Evolutionary conservation across 2,888 invertebrate genomes (phyloP), one percentile per base, ranked within the genome.

Genomic region (Coronaproctus castanopsis): DNA sequence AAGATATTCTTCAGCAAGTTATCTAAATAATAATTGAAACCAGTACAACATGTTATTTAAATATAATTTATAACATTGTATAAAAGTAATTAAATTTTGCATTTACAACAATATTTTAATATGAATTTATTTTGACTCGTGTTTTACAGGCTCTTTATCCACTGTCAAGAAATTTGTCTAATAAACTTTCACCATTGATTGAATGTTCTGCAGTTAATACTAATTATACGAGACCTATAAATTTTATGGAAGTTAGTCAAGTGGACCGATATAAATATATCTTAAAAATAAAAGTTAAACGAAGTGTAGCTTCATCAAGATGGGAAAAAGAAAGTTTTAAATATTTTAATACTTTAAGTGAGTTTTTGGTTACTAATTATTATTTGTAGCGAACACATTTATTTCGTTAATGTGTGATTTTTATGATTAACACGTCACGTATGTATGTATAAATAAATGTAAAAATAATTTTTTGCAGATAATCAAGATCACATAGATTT

Each of bases 71-170:
- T n/a, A n/a, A n/a, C n/a, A n/a, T n/a, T n/a, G n/a, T n/a, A n/a
- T n/a, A 36, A 36, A 36, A 36, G 36, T 36, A 14, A 36, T n/a
- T n/a, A n/a, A n/a, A 48, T 48, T 48, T 48, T 48, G 49, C 10
- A 48, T 36, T 36, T 36, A 8, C 5, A 36, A 36, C 14, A 8
- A 14, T 36, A 36, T 36, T 36, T 36, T 36, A 36, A 36, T 14
- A 36, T 36, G 14, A 8, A 8, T 36, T 8, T 36, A 8, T 5
- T 36, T 36, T 36, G 14, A 36, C 14, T 8, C 14, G 5, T 8
- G 14, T 24, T 55, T 55, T 19, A 5, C 23, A 55, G 55, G 55
- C 55, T 14, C 24, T 55, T 24, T 24, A 14, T 24, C 55, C 55
- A 10, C 18, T 55, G 14, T 36, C 36, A 36, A 36, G 8, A 5